These are phyloP conservation scores for Gasteruption jaculator DNA, from an alignment of 2,888 invertebrate genomes.

Conservation along the genomic window DNA sequence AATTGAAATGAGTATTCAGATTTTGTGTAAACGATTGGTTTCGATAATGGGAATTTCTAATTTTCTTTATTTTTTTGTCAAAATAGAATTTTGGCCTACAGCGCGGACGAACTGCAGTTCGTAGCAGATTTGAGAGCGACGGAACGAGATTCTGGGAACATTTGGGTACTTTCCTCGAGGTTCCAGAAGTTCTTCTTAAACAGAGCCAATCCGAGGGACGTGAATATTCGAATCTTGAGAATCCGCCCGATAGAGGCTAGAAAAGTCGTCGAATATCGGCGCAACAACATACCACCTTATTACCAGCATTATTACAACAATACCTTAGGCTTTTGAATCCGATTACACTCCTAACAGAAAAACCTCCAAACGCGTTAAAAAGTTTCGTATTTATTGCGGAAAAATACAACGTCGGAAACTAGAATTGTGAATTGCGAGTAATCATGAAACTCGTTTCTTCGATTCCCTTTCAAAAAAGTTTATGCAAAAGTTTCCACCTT, in stretches of 20 bases:
- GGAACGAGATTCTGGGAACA: slow-evolving; percentile 63
- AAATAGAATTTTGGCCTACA: slow-evolving; percentile 72
- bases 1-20: too few relatives aligned
- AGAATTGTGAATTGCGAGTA: too few relatives aligned
- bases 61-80: too few relatives aligned
- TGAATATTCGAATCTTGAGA: slow-evolving; percentile 71
- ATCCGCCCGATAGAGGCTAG: slow-evolving; percentile 40
- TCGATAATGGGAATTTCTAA: too few relatives aligned
- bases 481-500: too few relatives aligned
- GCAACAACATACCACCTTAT: slow-evolving; percentile 18
- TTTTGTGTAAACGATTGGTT: too few relatives aligned
- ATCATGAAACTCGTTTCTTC: too few relatives aligned
- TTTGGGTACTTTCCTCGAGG: slow-evolving; percentile 72
- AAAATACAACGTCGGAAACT: too few relatives aligned
- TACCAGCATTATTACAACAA: slow-evolving; percentile 35
- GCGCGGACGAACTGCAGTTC: slow-evolving; percentile 71
- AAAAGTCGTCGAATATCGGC: slow-evolving; percentile 13
- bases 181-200: slow-evolving; percentile 78
- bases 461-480: too few relatives aligned
- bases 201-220: slow-evolving; percentile 63
- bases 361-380: too few relatives aligned
- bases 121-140: slow-evolving; percentile 70
- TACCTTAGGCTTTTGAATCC: slow-evolving; percentile 23
- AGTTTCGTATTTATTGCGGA: too few relatives aligned
- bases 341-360: too few relatives aligned